Evolutionary conservation across 1,140 invertebrate genomes (phyloP), one percentile per base, ranked within the genome.

Genomic region (Calliphora vicina): DNA sequence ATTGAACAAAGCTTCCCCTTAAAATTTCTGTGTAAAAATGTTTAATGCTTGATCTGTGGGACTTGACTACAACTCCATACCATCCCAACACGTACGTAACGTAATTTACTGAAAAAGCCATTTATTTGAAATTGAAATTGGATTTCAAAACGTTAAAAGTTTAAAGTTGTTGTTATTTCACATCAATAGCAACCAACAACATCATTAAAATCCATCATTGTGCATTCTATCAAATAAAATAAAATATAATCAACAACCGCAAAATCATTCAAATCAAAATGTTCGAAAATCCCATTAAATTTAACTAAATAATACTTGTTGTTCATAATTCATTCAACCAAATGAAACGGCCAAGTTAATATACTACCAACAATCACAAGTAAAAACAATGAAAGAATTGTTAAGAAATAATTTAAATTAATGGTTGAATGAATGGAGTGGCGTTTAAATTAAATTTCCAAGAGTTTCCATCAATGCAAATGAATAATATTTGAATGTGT

Each of bases 101-200:
- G 82, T 83, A 83, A 80, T 83, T 83, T 80, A 74, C 82, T 80
- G 61, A 83, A 67, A 83, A 61, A 43, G 35, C 42, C 76, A 80
- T 83, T 83, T 83, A 83, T 83, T 43, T 83, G 74, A 83, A 83
- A 83, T 83, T 83, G 82, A 83, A 83, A 83, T 83, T 83, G 82
- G 76, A 83, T 83, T 83, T 83, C 82, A 80, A 83, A 78, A 78
- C 42, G 74, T 43, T 43, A 78, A 76, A 76, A 76, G 73, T 76
- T 42, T 29, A 17, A 42, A 13, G 61, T 67, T 67, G 20, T 67
- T 67, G 61, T 67, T 67, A 67, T 67, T 67, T 67, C 17, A 67
- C 61, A 67, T 20, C 17, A 67, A 67, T 23, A n/a, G n/a, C n/a
- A n/a, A 67, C 8, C 20, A 67, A 67, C 61, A 67, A 23, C n/a